phyloP scores from a whole-genome alignment of 1,140 invertebrate species.

The Luehdorfia chinensis region DNA sequence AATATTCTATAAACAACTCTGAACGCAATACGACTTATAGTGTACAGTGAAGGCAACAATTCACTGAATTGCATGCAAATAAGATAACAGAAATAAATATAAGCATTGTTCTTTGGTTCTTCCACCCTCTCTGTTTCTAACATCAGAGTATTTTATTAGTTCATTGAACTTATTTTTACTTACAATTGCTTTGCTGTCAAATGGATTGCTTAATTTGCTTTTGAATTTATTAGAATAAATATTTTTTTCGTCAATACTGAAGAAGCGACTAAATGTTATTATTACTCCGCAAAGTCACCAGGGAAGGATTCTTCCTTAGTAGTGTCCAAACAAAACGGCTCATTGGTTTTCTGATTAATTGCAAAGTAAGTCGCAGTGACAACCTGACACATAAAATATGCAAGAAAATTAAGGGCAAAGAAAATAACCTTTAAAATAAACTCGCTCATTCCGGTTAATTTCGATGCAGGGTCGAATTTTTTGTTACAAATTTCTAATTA shows the following conservation, averaged over 20 bases:
- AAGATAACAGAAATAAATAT: slow-evolving; percentile 72
- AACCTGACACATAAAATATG: slow-evolving; percentile 60
- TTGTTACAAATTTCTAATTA: slow-evolving; percentile 24
- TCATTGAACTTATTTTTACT: slow-evolving; percentile 37
- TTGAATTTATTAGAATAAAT: too few species aligned
- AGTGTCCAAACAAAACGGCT: slow-evolving; percentile 70
- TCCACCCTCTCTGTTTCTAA: slow-evolving; percentile 40
- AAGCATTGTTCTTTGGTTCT: slow-evolving; percentile 46
- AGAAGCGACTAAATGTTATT: slow-evolving; percentile 9
- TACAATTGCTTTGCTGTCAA: neutral
- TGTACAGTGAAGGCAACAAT: slow-evolving; percentile 57
- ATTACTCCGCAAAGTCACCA: slow-evolving; percentile 36
- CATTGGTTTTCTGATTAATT: slow-evolving; percentile 74
- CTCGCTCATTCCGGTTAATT: slow-evolving; percentile 3
- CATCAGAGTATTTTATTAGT: slow-evolving; percentile 40
- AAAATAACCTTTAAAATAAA: neutral
- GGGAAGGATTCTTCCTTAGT: slow-evolving; percentile 68
- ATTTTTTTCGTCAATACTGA: neutral
- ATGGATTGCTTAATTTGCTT: too few species aligned
- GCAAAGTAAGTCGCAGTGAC: slow-evolving; percentile 56
- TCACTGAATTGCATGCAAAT: slow-evolving; percentile 73
- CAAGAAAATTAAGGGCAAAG: slow-evolving; percentile 23
- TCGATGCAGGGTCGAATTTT: slow-evolving; percentile 4
- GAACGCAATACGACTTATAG: slow-evolving; percentile 47
- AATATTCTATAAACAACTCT: slow-evolving; percentile 75